Conservation (phyloP, 2,888 invertebrate genomes). For the Ernsta delagoae region DNA sequence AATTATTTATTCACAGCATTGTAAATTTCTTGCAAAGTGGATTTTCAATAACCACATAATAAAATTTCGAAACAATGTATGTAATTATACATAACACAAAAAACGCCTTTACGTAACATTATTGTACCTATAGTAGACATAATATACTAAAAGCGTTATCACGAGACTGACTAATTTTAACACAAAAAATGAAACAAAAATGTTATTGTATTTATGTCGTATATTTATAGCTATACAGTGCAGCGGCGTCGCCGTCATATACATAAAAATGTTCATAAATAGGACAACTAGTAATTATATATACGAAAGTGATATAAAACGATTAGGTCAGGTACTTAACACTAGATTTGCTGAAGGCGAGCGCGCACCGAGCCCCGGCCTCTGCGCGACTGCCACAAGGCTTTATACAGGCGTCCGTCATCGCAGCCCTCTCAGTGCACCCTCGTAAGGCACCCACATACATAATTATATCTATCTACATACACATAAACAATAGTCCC, state of each 20-base stretch:
- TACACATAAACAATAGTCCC: background rate
- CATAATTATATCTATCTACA: background rate
- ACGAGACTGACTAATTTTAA: no score
- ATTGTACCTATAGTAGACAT: no score
- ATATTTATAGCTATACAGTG: conserved; percentile 35
- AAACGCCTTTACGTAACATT: no score
- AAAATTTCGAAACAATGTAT: no score
- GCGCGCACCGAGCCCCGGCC: background rate
- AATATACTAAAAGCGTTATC: no score
- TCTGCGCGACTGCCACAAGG: conserved; percentile 7
- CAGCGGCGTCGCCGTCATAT: background rate
- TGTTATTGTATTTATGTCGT: conserved; percentile 16
- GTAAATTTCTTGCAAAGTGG: no score
- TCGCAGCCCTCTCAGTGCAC: background rate
- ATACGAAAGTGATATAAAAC: conserved; percentile 22
- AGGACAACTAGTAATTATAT: background rate
- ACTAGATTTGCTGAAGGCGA: conserved; percentile 6
- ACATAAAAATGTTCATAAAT: conserved; percentile 3
- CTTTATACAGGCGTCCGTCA: background rate
- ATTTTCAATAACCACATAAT: no score
- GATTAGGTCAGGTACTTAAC: conserved; percentile 30
- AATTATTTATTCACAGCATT: no score
- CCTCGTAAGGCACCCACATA: conserved; percentile 7
- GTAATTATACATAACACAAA: no score
- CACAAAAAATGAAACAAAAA: conserved; percentile 13